Conservation (phyloP, 1,140 invertebrate genomes). For the Hypsibius dujardini region DNA sequence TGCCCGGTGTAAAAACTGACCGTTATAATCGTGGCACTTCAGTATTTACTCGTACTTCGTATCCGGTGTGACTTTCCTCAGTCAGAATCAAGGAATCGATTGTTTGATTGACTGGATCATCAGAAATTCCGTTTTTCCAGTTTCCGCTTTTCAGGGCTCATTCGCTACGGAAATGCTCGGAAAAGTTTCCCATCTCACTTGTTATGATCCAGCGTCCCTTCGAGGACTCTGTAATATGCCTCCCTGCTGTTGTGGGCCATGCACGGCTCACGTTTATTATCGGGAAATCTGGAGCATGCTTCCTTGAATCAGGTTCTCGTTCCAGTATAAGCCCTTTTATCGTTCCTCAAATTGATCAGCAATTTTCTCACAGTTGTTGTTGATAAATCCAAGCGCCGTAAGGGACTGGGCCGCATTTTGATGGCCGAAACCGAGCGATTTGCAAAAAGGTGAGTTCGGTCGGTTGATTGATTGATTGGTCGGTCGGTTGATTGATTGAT, state of each 20-base stretch:
- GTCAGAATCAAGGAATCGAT: too few relatives aligned
- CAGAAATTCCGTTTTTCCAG: too few relatives aligned
- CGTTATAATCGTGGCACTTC: too few relatives aligned
- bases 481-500: too few relatives aligned
- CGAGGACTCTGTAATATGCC: background rate
- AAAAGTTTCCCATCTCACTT: background rate
- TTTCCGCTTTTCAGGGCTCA: background rate
- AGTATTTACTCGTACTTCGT: too few relatives aligned
- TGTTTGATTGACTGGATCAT: too few relatives aligned
- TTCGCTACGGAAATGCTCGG: slow-evolving; percentile 4
- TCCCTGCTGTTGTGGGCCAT: background rate
- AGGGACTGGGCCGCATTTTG: background rate
- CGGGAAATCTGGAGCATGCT: background rate
- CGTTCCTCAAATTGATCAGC: background rate
- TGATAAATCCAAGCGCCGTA: background rate
- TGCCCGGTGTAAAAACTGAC: too few relatives aligned
- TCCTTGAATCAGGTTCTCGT: background rate
- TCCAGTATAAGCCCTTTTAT: background rate
- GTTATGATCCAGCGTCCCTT: background rate
- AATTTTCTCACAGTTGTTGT: background rate
- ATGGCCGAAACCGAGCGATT: background rate
- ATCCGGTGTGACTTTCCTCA: too few relatives aligned
- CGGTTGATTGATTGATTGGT: too few relatives aligned
- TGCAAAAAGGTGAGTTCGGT: background rate
- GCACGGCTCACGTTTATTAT: background rate